Evolutionary conservation across 1,140 invertebrate species (phyloP).

Genomic region (Drosophila fuyamai): DNA sequence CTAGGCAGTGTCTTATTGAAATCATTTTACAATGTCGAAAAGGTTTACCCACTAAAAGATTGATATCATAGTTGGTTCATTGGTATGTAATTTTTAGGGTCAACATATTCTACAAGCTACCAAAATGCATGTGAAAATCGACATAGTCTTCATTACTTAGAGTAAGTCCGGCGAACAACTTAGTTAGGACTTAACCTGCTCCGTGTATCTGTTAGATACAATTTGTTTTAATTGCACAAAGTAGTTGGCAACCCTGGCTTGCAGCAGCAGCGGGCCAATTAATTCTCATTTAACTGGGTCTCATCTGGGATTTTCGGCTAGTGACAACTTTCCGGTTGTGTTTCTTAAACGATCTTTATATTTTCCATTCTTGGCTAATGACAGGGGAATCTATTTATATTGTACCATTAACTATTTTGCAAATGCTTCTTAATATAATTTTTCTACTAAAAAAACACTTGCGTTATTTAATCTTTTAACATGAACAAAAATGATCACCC

Average conservation of each 20-base stretch:
- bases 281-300: constrained; percentile 74
- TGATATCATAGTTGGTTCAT: not conserved
- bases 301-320: constrained; percentile 57
- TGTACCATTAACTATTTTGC: not conserved
- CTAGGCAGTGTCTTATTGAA: no score
- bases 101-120: no score
- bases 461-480: no score
- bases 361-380: constrained; percentile 1
- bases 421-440: not conserved
- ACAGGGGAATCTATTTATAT: not conserved
- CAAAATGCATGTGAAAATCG: no score
- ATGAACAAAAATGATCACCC: no score
- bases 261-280: constrained; percentile 60
- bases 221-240: constrained; percentile 83
- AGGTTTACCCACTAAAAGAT: no score
- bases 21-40: not conserved
- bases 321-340: constrained; percentile 44
- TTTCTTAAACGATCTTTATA: constrained; percentile 30
- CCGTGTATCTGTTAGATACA: constrained; percentile 73
- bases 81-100: no score
- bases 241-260: constrained; percentile 74
- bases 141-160: no score
- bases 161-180: not conserved
- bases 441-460: no score
- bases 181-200: constrained; percentile 24